Percentiles rank a stretch among this genome's conserved stretches.
Conservation (phyloP, 2,113 vertebrate genomes). For the Rhineura floridana region DNA sequence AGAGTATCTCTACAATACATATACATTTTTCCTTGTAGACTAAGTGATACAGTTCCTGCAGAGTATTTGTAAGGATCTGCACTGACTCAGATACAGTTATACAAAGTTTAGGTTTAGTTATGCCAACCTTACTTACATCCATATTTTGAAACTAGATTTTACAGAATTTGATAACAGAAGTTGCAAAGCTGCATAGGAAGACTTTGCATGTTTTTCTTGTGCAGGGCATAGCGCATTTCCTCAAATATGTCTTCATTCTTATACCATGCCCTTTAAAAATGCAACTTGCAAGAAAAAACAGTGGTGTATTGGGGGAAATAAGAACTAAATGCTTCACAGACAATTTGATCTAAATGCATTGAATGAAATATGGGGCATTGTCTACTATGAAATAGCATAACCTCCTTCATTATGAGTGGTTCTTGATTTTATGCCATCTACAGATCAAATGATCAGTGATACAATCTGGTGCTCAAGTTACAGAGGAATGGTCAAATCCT, state of each 20-base stretch:
- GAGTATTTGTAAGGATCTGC: too few species aligned
- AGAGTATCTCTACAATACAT: not conserved
- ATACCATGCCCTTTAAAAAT: not conserved
- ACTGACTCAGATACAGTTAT: not conserved
- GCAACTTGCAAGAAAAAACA: not conserved
- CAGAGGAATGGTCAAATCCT: not conserved
- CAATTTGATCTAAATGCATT: not conserved
- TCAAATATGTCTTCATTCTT: too few species aligned
- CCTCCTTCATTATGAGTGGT: not conserved
- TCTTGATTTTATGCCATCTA: not conserved
- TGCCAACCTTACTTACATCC: not conserved
- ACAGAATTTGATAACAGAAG: not conserved
- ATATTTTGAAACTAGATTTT: conserved; percentile 8
- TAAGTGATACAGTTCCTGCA: not conserved
- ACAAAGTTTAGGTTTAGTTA: not conserved
- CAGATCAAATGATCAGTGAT: not conserved
- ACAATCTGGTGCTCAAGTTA: not conserved
- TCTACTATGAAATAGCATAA: not conserved
- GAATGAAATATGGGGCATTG: not conserved
- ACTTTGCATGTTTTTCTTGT: not conserved
- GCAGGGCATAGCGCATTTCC: not conserved
- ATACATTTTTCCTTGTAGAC: not conserved
- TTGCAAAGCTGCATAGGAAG: not conserved
- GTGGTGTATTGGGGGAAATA: too few species aligned
- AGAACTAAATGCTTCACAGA: not conserved